These are phyloP conservation scores for Agrochola litura DNA, from an alignment of 2,888 invertebrate species.

Conservation along the genomic window DNA sequence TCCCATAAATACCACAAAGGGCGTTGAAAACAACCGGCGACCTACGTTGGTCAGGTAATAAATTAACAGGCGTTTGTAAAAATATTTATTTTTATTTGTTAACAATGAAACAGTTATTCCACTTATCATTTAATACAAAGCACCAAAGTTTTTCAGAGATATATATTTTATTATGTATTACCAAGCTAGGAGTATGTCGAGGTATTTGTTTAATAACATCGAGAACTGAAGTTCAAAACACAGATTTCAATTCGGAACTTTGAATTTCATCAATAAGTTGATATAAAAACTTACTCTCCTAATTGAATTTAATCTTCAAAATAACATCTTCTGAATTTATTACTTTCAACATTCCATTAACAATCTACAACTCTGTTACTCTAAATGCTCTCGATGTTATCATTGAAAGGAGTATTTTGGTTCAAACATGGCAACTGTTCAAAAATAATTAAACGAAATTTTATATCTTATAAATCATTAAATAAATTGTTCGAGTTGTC, in stretches of 20 bases:
- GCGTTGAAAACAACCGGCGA: background rate
- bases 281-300: background rate
- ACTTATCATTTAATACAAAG: conserved; percentile 60
- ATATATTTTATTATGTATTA: conserved; percentile 30
- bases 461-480: conserved; percentile 58
- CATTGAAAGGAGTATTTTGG: conserved; percentile 59
- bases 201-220: conserved; percentile 62
- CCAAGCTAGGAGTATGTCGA: conserved; percentile 54
- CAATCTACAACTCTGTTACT: background rate
- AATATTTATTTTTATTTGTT: conserved; percentile 64
- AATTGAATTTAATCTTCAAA: background rate
- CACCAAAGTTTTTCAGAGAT: conserved; percentile 56
- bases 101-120: conserved; percentile 62
- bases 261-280: background rate
- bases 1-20: background rate
- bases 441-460: conserved; percentile 50
- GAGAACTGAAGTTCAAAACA: conserved; percentile 24
- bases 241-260: background rate
- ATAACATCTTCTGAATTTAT: background rate
- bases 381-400: conserved; percentile 23
- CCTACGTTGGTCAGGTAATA: background rate
- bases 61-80: conserved; percentile 30
- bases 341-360: background rate
- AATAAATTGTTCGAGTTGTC: conserved; percentile 60
- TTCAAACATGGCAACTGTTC: conserved; percentile 60